Percentiles rank a stretch among this genome's conserved stretches.
These are phyloP conservation scores for Agriopis leucophaearia DNA, from an alignment of 2,888 invertebrate genomes.

Conservation along the genomic window DNA sequence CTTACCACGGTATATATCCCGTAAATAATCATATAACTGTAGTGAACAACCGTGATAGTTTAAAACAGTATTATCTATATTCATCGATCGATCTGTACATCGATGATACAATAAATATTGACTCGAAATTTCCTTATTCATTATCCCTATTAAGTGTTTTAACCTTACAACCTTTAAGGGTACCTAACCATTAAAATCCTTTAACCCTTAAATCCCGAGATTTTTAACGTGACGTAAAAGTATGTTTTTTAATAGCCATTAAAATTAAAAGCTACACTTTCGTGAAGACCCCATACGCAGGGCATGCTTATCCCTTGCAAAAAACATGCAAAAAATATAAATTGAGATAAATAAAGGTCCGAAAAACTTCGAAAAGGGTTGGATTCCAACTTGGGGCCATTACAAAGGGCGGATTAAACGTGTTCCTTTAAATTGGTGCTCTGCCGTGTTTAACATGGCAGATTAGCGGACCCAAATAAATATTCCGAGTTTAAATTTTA, in stretches of 20 bases:
- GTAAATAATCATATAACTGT: too few species aligned
- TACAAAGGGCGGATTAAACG: constrained; percentile 59
- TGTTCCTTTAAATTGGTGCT: constrained; percentile 65
- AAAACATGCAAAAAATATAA: constrained; percentile 18
- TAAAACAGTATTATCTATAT: too few species aligned
- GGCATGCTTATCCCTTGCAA: constrained; percentile 11
- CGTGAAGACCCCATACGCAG: background rate
- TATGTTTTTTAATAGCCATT: constrained; percentile 6
- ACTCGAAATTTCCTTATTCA: background rate
- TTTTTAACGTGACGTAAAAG: background rate
- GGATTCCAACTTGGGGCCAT: constrained; percentile 23
- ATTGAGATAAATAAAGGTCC: constrained; percentile 24
- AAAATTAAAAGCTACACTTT: constrained; percentile 12
- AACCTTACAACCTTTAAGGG: background rate
- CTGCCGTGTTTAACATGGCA: constrained; percentile 52
- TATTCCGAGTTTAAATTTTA: constrained; percentile 40
- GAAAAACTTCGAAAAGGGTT: constrained; percentile 26
- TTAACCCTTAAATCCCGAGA: background rate
- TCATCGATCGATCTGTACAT: too few species aligned
- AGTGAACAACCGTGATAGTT: too few species aligned
- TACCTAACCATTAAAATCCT: background rate
- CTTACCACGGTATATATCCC: too few species aligned
- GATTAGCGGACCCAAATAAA: constrained; percentile 60
- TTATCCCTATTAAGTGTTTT: background rate
- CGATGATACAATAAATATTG: background rate